These are phyloP conservation scores for Graptemys geographica DNA, from an alignment of 2,797 vertebrate species.

Conservation along the genomic window DNA sequence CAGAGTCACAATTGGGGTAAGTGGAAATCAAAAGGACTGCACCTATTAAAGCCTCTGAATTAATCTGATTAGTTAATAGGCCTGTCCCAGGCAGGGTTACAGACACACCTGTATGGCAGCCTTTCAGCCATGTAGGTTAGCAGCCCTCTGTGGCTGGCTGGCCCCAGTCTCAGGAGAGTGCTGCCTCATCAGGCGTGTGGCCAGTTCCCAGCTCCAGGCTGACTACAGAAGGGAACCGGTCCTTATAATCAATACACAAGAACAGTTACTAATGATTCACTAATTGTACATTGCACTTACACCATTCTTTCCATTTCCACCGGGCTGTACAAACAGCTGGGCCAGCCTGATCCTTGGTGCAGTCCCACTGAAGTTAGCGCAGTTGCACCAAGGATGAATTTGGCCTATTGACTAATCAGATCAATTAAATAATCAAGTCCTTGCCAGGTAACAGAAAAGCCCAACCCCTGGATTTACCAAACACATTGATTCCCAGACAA, in stretches of 20 bases:
- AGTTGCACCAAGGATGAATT: background rate
- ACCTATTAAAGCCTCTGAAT: background rate
- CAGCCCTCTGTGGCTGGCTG: background rate
- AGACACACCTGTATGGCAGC: background rate
- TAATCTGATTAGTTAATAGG: background rate
- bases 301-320: background rate
- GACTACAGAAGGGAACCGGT: background rate
- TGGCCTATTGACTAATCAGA: background rate
- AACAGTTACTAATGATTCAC: background rate
- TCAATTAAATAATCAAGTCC: background rate
- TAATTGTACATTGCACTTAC: background rate
- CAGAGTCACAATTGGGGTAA: background rate
- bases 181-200: background rate
- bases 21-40: background rate
- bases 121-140: background rate
- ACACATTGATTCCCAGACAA: background rate
- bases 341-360: background rate
- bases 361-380: background rate
- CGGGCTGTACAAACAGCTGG: background rate
- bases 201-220: background rate
- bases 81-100: background rate
- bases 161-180: too few species aligned
- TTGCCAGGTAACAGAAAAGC: background rate
- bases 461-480: background rate
- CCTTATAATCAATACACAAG: background rate